Evolutionary conservation across 2,888 invertebrate species (phyloP).

Genomic region (Oligia strigilis): DNA sequence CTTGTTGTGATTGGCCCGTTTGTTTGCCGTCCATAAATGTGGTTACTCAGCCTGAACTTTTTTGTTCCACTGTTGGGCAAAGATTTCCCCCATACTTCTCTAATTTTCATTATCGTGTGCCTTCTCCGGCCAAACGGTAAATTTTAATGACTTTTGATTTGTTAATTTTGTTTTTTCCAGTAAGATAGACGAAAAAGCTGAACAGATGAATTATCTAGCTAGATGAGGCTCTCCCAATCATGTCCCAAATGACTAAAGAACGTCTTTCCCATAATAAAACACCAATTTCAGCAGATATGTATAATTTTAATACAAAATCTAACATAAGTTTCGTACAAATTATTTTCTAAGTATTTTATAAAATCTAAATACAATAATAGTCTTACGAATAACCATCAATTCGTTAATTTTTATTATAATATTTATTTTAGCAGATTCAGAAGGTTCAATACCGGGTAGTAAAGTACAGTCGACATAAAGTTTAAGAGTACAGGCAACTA

Average conservation of each 20-base stretch:
- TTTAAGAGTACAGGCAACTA: constrained; percentile 1
- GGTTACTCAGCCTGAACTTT: no score
- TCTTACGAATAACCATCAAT: constrained; percentile 60
- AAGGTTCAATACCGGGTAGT: neutral
- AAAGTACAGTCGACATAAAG: constrained; percentile 20
- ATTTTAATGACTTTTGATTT: no score
- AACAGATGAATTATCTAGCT: no score
- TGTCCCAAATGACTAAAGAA: neutral
- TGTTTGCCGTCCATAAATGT: no score
- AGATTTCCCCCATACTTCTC: no score
- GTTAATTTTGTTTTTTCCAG: no score
- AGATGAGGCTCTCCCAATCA: neutral
- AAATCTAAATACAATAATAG: constrained; percentile 64
- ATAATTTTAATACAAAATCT: constrained; percentile 70
- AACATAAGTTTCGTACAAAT: constrained; percentile 68
- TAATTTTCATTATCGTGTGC: no score
- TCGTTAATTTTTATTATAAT: constrained; percentile 43
- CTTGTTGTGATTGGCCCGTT: no score
- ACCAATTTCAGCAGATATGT: constrained; percentile 60
- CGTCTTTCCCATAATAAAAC: constrained; percentile 34
- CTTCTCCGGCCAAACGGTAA: no score
- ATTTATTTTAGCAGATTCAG: constrained; percentile 42
- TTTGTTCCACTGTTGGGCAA: no score
- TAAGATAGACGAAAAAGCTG: no score
- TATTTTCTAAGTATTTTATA: constrained; percentile 59